These are phyloP conservation scores for Epizoanthus illoricatus DNA, from an alignment of 92 coral and sea anemone species.

Conservation along the genomic window DNA sequence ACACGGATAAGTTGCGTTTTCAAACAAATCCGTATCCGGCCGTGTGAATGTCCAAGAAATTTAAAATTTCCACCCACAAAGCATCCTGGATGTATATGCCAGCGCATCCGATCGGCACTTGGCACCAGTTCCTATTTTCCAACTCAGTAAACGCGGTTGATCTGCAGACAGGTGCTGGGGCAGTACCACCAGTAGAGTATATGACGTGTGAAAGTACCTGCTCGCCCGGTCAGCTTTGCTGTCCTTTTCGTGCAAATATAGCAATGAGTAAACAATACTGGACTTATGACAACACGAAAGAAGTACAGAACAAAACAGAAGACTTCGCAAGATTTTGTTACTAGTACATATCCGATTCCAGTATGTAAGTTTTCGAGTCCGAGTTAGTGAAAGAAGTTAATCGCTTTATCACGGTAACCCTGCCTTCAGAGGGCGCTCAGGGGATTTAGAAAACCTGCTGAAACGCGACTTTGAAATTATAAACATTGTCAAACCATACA, in stretches of 20 bases:
- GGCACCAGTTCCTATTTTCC: no score
- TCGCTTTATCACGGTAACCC: neutral
- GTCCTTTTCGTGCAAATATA: conserved; percentile 24
- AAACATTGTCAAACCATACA: neutral
- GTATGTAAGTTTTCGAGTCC: neutral
- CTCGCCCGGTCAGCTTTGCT: neutral
- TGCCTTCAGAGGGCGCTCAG: neutral
- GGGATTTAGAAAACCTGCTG: neutral
- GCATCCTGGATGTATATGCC: no score
- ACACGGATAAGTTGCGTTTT: no score
- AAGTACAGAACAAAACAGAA: neutral
- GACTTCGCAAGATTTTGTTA: neutral
- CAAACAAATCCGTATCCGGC: no score
- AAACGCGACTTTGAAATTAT: neutral
- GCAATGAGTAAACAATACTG: conserved; percentile 17
- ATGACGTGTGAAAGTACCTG: conserved; percentile 21
- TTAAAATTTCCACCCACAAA: no score
- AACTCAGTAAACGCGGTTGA: no score
- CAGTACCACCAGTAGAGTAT: conserved; percentile 9
- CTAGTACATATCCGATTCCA: neutral
- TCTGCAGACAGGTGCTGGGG: neutral
- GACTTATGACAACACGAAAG: conserved; percentile 4
- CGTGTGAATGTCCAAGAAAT: no score
- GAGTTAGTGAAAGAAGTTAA: neutral
- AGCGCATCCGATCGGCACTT: no score